Base-by-base conservation (phyloP, 1,140 invertebrate species). In the Heliothis subflexa region DNA sequence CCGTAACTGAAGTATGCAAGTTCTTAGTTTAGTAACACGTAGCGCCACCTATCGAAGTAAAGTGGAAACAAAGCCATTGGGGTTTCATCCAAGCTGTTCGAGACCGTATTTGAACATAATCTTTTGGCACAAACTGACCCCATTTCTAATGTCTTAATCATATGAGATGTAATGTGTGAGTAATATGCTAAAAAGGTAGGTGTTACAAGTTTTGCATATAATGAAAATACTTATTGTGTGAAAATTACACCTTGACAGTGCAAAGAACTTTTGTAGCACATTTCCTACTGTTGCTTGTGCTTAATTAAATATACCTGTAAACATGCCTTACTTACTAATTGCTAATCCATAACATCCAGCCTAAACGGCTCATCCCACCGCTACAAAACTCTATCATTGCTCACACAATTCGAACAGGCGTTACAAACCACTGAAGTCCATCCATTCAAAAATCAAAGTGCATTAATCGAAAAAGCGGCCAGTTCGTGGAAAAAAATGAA, bases 401-500 rank as follows among this genome's bases (percentile, higher is more conserved):
- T 73, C 66, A 72, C 50, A 64, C 14, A 62, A 78, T 68, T 78
- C 55, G 21, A 52, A 16, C 68, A 74, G 80, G 45, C 55, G 62
- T 28, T 28, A 18, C 47, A 52, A 40, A 52, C 66, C 66, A n/a
- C 66, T 70, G 50, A 70, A 13, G 66, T 28, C 28, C 28, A 71
- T 33, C 18, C 47, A 16, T 11, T 50, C 21, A 68, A 70, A 47
- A 70, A 70, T 70, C 66, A 70, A 70, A 52, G 28, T 7, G 66
- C 18, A 18, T 73, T 73, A 73, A 61, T 73, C 40, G 55, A 14
- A 73, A 73, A 64, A 64, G 66, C 59, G 59, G 47, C 40, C 71
- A 52, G 61, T 64, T 40, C 21, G 73, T 49, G 59, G 61, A 55
- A 54, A 76, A 72, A 76, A 77, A 77, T 77, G 61, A 77, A 77